Conservation (phyloP, 2,888 invertebrate species). For the Nezara viridula region DNA sequence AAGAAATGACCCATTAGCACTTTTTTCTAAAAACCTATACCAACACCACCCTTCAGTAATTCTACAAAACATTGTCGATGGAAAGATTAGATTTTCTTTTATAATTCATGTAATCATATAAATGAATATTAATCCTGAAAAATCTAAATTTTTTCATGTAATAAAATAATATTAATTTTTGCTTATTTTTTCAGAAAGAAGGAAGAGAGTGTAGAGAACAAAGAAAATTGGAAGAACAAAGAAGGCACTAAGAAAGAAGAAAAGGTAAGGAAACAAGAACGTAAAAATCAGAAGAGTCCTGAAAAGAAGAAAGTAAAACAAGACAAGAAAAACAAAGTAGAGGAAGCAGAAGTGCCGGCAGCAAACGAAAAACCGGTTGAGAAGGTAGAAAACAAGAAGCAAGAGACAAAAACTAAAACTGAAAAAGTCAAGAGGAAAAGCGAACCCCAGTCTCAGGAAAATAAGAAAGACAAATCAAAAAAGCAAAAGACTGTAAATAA, state of each 20-base stretch:
- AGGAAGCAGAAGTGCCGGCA: constrained; percentile 44
- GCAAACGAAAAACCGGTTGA: constrained; percentile 58
- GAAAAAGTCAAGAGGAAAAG: constrained; percentile 41
- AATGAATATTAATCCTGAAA: too few species aligned
- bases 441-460: background rate
- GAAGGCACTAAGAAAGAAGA: constrained; percentile 48
- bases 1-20: too few species aligned
- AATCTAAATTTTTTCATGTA: too few species aligned
- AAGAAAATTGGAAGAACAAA: constrained; percentile 53
- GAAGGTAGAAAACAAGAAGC: constrained; percentile 21
- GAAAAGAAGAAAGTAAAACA: constrained; percentile 56
- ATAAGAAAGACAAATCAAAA: constrained; percentile 9
- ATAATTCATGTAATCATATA: too few species aligned
- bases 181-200: constrained; percentile 47
- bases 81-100: too few species aligned
- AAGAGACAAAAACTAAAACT: constrained; percentile 14
- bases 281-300: constrained; percentile 1
- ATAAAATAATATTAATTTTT: background rate
- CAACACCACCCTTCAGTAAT: too few species aligned
- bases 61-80: too few species aligned
- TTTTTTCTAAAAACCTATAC: too few species aligned
- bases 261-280: constrained; percentile 47
- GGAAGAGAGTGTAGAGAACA: constrained; percentile 49
- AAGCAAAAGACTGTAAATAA: constrained; percentile 6
- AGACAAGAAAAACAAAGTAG: constrained; percentile 30